These are phyloP conservation scores for Melinaea marsaeus DNA, from an alignment of 2,888 invertebrate species.

Conservation along the genomic window DNA sequence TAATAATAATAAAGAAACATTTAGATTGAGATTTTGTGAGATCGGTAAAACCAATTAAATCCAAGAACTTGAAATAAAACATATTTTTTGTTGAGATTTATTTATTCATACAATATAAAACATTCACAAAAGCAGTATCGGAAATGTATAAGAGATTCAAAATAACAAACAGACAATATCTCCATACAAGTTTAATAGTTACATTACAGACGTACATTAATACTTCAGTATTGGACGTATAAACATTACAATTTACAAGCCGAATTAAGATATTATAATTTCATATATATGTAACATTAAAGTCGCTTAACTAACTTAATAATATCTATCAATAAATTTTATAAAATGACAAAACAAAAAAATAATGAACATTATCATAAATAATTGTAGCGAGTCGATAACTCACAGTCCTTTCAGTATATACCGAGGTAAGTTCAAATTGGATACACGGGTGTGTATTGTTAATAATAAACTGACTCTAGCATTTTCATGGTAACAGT, in stretches of 20 bases:
- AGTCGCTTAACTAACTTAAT: slow-evolving; percentile 69
- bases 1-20: too few relatives aligned
- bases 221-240: slow-evolving; percentile 59
- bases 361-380: slow-evolving; percentile 10
- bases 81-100: slow-evolving; percentile 52
- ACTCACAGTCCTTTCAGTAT: background rate
- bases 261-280: slow-evolving; percentile 61
- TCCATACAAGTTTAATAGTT: slow-evolving; percentile 56
- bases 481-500: slow-evolving; percentile 28
- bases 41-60: background rate
- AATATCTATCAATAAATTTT: slow-evolving; percentile 43
- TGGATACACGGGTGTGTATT: background rate
- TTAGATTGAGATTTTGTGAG: too few relatives aligned
- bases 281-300: slow-evolving; percentile 53
- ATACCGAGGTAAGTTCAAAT: background rate
- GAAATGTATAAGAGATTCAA: slow-evolving; percentile 75
- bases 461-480: slow-evolving; percentile 6
- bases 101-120: slow-evolving; percentile 63
- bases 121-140: slow-evolving; percentile 68
- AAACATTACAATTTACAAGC: slow-evolving; percentile 54
- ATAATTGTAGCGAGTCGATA: slow-evolving; percentile 12
- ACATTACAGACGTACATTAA: slow-evolving; percentile 54
- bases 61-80: slow-evolving; percentile 32
- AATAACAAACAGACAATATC: slow-evolving; percentile 60
- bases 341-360: slow-evolving; percentile 29